Evolutionary conservation across 2,113 vertebrate genomes (phyloP).

Genomic region (Cynopterus brachyotis): DNA sequence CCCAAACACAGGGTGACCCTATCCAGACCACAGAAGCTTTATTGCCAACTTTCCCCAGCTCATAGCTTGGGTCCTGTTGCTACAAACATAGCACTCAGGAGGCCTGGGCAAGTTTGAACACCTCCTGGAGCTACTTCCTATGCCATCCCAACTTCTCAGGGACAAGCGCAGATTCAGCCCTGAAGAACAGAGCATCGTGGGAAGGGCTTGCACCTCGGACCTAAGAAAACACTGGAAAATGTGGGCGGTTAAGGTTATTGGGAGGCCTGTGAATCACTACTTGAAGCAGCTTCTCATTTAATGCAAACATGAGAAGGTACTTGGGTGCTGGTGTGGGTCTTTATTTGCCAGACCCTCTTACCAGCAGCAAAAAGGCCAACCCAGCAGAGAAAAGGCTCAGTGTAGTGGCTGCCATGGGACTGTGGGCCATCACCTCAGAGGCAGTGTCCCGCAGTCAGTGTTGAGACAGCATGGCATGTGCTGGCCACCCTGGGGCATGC

Average conservation of each 20-base stretch:
- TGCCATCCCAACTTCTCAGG: not conserved
- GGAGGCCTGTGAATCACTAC: not conserved
- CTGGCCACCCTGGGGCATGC: too few species aligned
- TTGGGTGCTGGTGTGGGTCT: not conserved
- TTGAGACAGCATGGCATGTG: too few species aligned
- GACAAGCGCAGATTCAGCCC: not conserved
- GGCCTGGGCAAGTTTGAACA: not conserved
- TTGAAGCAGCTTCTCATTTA: not conserved
- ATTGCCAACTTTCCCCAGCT: not conserved
- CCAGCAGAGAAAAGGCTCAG: too few species aligned
- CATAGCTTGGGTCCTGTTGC: not conserved
- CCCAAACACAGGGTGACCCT: not conserved
- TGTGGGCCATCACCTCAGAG: too few species aligned
- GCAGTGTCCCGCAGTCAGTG: too few species aligned
- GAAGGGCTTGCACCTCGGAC: not conserved
- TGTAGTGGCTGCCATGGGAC: too few species aligned
- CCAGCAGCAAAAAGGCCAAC: not conserved
- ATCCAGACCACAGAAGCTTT: not conserved
- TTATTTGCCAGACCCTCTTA: not conserved
- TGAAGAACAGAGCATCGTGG: not conserved
- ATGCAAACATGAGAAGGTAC: not conserved
- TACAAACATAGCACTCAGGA: conserved; percentile 13
- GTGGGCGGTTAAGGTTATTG: not conserved
- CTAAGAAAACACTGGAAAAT: not conserved
- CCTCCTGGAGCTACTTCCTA: not conserved